Percentiles rank a stretch among this genome's conserved stretches.
phyloP scores from a whole-genome alignment of 1,140 invertebrate species.

The Babylonia areolata region DNA sequence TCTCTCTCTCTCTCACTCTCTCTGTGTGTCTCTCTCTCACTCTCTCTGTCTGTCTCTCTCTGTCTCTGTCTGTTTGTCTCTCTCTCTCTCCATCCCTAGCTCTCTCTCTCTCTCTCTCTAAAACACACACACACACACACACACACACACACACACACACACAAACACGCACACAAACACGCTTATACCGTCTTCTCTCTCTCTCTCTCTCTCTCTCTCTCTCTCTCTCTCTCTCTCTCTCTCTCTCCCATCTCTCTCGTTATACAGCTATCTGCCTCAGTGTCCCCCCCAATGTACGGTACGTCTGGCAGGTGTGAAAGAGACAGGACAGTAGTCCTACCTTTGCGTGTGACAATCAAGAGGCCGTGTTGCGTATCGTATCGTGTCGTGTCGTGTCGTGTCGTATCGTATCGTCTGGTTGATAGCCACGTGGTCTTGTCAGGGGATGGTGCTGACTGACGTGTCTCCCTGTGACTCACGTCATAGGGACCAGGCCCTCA shows the following conservation, averaged over 20 bases:
- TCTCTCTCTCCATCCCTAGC: neutral
- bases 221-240: constrained; percentile 28
- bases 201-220: constrained; percentile 33
- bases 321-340: neutral
- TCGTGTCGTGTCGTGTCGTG: too few species aligned
- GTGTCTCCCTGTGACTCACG: too few species aligned
- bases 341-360: neutral
- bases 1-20: constrained; percentile 32
- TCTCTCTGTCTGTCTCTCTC: neutral
- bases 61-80: too few species aligned
- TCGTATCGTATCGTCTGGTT: too few species aligned
- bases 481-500: too few species aligned
- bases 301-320: too few species aligned
- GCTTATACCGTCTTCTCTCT: too few species aligned
- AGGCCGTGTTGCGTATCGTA: neutral
- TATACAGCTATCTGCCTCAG: neutral
- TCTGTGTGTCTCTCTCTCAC: neutral
- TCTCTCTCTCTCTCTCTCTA: constrained; percentile 34
- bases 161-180: too few species aligned
- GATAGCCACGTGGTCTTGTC: too few species aligned
- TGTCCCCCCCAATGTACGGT: neutral
- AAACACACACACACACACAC: too few species aligned
- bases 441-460: too few species aligned
- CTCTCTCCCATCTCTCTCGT: constrained; percentile 8
- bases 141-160: too few species aligned